Evolutionary conservation across 2,113 vertebrate genomes (phyloP), one percentile per base, ranked within the genome.

Genomic region (Ameiurus melas): DNA sequence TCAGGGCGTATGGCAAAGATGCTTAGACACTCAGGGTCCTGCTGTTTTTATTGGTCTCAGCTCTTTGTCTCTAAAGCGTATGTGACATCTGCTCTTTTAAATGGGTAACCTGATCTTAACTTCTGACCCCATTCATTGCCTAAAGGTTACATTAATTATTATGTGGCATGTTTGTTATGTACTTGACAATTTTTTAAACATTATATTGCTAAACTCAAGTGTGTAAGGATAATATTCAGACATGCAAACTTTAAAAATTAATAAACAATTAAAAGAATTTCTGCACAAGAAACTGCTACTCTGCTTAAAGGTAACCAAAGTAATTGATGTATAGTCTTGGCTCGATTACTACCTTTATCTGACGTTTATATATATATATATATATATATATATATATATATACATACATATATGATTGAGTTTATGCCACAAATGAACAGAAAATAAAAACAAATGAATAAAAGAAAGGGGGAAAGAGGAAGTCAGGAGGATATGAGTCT

Each of bases 11-110:
- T 57, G 66, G 30, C 27, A 68, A 39, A n/a, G 53, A 83, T 55
- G 43, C 20, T 70, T n/a, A 39, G 39, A 62, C 39, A 43, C 58
- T 82, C 87, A 81, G 73, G 33, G 22, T 51, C 83, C 86, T 88
- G 79, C 88, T 87, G 86, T 33, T 85, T 73, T 36, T 60, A 85
- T 60, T 70, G 70, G n/a, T 17, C 19, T n/a, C 25, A 9, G 22
- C 77, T 81, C 66, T 77, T 81, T 68, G 43, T 53, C 82, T 20
- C 68, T 33, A 47, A 36, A 85, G 82, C 68, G 53, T 68, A 83
- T 64, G 47, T 90, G 90, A 89, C 90, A 91, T 91, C 88, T 91
- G 88, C 83, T 89, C 53, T 83, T 36, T n/a, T 89, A 78, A 64
- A 81, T 78, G 77, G 10, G 83, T 53, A 51, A 85, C 83, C 33